Conservation (phyloP, 2,113 vertebrate genomes). For the Heloderma charlesbogerti region DNA sequence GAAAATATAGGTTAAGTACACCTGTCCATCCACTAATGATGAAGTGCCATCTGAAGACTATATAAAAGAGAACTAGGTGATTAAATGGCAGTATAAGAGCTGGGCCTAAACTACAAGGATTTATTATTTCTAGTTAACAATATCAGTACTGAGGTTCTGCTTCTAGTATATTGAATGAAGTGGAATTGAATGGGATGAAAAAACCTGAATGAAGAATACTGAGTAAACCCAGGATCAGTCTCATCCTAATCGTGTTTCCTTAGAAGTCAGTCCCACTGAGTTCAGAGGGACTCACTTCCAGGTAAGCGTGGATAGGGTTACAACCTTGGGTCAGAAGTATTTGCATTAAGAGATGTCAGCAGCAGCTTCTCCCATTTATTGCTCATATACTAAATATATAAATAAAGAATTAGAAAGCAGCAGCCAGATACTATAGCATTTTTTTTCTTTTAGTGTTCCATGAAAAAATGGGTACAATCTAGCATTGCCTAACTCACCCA, state of each 20-base stretch:
- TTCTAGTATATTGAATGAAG: conserved; percentile 68
- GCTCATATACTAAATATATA: conserved; percentile 47
- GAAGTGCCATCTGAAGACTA: conserved; percentile 52
- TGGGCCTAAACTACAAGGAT: conserved; percentile 64
- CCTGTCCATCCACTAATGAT: conserved; percentile 70
- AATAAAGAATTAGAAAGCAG: conserved; percentile 47
- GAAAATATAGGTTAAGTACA: conserved; percentile 59
- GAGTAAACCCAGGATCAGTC: neutral
- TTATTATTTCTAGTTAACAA: conserved; percentile 65
- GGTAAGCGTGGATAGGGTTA: neutral
- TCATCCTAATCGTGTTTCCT: neutral
- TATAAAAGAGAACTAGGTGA: conserved; percentile 67
- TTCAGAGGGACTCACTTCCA: neutral
- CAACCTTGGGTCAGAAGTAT: conserved; percentile 39
- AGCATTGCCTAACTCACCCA: neutral
- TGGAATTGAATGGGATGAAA: conserved; percentile 48
- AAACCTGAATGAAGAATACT: neutral
- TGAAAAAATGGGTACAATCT: neutral
- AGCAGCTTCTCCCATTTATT: conserved; percentile 71
- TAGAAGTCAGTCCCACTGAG: neutral
- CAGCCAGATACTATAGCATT: neutral
- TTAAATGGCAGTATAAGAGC: conserved; percentile 69
- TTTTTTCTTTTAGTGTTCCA: neutral
- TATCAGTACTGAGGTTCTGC: conserved; percentile 70
- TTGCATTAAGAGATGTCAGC: conserved; percentile 70